Percentiles rank a stretch among this genome's conserved stretches.
phyloP scores from a whole-genome alignment of 2,113 vertebrate genomes.

The Microtus montanus region DNA sequence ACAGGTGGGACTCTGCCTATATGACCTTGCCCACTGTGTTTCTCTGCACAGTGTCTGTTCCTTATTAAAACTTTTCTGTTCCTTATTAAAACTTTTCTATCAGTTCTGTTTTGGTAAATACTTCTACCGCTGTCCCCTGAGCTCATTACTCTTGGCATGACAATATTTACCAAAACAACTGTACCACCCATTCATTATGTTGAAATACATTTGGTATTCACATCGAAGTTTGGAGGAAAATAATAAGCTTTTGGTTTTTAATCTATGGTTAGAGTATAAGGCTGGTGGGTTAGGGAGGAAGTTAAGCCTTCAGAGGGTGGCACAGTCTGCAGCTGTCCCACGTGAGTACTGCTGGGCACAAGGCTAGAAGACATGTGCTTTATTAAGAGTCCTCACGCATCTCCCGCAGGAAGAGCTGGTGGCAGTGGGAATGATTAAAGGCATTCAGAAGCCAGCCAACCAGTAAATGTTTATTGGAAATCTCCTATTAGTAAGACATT shows the following conservation, averaged over 20 bases:
- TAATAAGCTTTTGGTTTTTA: conserved; percentile 49
- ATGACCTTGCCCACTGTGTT: neutral
- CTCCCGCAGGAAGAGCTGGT: neutral
- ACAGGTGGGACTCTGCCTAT: neutral
- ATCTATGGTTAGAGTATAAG: conserved; percentile 39
- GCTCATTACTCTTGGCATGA: neutral
- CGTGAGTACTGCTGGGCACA: neutral
- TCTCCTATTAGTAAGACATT: conserved; percentile 24
- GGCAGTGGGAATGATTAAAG: neutral
- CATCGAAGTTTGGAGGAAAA: neutral
- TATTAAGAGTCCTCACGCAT: neutral
- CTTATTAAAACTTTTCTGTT: neutral
- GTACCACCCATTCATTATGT: neutral
- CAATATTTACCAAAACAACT: neutral
- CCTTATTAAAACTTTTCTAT: neutral
- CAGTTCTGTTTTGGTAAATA: neutral
- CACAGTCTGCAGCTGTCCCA: neutral
- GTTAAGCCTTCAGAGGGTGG: neutral
- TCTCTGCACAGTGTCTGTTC: neutral
- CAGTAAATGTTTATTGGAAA: conserved; percentile 15
- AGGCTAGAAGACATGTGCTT: neutral
- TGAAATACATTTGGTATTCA: conserved; percentile 33
- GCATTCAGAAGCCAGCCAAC: neutral
- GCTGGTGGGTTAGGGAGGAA: neutral
- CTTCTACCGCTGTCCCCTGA: neutral